A percentile compares a stretch with the other conserved stretches of the same genome.
These are phyloP conservation scores for Koerneria pararmatus DNA, from an alignment of 2,888 invertebrate species.

Conservation along the genomic window DNA sequence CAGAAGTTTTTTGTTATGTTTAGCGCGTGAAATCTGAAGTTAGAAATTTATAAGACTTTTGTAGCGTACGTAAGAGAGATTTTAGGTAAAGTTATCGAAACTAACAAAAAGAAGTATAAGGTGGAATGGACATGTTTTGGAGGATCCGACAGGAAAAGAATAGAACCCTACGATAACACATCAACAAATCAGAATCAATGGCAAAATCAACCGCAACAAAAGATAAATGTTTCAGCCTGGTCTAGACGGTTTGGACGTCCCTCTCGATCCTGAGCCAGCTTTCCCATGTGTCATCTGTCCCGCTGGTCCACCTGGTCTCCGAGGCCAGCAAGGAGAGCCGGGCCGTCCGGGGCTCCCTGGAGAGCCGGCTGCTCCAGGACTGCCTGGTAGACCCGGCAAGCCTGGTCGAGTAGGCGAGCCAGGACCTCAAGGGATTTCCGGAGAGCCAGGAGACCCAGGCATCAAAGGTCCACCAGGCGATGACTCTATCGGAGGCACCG, in stretches of 20 bases:
- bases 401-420: constrained; percentile 56
- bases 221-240: constrained; percentile 59
- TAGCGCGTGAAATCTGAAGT: no score
- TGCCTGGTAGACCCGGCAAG: constrained; percentile 53
- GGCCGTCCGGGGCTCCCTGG: constrained; percentile 51
- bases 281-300: constrained; percentile 59
- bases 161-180: no score
- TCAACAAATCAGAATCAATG: no score
- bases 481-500: constrained; percentile 57
- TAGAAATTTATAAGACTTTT: no score
- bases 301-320: constrained; percentile 55
- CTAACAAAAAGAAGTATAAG: no score
- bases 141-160: no score
- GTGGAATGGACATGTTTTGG: no score
- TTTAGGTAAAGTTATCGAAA: no score
- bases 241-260: constrained; percentile 57
- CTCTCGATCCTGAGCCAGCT: constrained; percentile 58
- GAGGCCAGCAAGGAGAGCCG: constrained; percentile 56
- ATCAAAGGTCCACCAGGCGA: constrained; percentile 57
- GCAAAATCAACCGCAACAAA: no score
- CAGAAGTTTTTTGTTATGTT: no score
- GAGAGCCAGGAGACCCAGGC: constrained; percentile 56
- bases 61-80: no score
- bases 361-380: constrained; percentile 49
- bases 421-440: constrained; percentile 48